Evolutionary conservation across 2,888 invertebrate species (phyloP), one percentile per base, ranked within the genome.

Genomic region (Ophion ellenae): DNA sequence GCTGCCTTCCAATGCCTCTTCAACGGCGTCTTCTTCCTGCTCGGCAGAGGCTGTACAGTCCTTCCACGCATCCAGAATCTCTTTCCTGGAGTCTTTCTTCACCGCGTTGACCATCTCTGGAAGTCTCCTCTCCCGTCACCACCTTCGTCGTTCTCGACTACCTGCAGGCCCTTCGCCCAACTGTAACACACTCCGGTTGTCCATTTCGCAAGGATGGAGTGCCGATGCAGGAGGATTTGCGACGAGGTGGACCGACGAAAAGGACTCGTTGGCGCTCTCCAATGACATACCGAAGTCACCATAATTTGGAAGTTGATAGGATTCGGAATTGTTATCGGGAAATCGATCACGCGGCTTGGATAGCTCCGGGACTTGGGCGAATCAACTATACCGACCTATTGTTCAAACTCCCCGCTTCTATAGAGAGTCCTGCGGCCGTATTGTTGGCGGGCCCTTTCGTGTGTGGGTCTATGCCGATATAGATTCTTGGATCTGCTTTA

Each of bases 221-320:
- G 10, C 14, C 47, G 11, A 47, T 10, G 47, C 47, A 3, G 47
- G 2, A 47, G 11, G 14, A 40, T 20, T 70, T 36, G 10, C 9
- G 53, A 67, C 11, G 57, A 4, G 32, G 4, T 32, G 32, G 32
- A 11, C 47, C 47, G 3, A 47, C 3, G 47, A 47, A 47, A 11
- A 10, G 14, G 47, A 14, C 47, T 14, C 32, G 4, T 32, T 32
- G 47, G 0, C 24, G 24, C 6, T 63, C 66, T 69, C n/a, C 57
- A 36, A 80, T 64, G 66, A 45, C 24, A 11, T 17, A 40, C 53
- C 5, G 61, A 20, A 36, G 59, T 67, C 59, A 67, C 47, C 20
- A 74, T 81, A 67, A 79, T 82, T 77, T 24, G 74, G 64, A 85
- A 82, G 81, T 79, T 81, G 78, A 85, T 85, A 78, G 81, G 81